Evolutionary conservation across 2,113 vertebrate genomes (phyloP).

Genomic region (Meleagris gallopavo): DNA sequence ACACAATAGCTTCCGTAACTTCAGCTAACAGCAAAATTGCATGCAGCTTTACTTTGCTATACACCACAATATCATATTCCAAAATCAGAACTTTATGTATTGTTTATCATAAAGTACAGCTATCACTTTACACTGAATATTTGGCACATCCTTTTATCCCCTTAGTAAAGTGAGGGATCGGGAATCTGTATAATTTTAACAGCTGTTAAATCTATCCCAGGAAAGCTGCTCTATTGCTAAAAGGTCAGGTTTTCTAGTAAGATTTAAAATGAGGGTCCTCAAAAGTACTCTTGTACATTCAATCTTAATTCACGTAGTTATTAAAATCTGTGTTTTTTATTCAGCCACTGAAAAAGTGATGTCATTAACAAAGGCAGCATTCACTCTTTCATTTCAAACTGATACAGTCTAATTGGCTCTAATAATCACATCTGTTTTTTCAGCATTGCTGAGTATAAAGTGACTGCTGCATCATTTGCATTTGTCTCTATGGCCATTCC

Average conservation of each 20-base stretch:
- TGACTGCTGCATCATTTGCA: background rate
- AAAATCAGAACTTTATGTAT: background rate
- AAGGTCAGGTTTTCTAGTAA: background rate
- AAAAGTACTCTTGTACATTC: background rate
- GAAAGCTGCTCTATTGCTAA: background rate
- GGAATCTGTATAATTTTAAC: background rate
- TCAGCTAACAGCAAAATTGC: background rate
- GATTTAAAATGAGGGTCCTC: background rate
- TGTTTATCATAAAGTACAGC: background rate
- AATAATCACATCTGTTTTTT: slow-evolving; percentile 24
- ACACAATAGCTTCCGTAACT: background rate
- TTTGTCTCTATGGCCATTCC: background rate
- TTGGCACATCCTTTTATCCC: background rate
- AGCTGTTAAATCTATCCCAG: background rate
- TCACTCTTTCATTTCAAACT: background rate
- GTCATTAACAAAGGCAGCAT: background rate
- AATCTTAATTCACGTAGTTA: background rate
- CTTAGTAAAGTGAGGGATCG: background rate
- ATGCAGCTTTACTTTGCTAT: background rate
- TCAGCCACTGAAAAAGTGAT: background rate
- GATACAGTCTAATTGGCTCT: background rate
- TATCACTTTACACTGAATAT: background rate
- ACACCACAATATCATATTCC: background rate
- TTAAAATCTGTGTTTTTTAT: background rate
- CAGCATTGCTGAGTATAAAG: background rate